phyloP scores from a whole-genome alignment of 30 jellyfish, hydroid and myxozoan species.

The Rhopilema esculentum region DNA sequence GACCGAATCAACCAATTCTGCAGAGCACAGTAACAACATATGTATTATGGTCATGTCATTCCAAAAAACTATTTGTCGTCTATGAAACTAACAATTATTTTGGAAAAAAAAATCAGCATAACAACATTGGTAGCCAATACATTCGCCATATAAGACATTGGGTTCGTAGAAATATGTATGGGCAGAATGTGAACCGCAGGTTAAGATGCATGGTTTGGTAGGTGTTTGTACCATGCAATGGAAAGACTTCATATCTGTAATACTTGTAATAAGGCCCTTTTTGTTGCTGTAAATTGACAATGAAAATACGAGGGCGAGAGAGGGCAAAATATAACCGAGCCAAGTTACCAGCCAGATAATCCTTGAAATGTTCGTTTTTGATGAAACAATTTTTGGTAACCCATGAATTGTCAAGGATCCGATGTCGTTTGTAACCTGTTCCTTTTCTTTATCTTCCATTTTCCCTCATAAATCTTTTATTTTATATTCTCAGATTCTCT shows the following conservation, averaged over 20 bases:
- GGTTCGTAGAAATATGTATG: constrained; percentile 26
- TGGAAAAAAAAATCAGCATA: constrained; percentile 39
- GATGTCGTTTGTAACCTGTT: neutral
- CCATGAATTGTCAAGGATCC: constrained; percentile 49
- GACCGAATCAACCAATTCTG: constrained; percentile 28
- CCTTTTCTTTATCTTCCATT: neutral
- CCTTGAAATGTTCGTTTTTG: neutral
- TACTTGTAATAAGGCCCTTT: constrained; percentile 6
- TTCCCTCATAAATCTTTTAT: neutral
- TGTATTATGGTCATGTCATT: neutral
- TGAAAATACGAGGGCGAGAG: neutral
- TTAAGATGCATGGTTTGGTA: neutral
- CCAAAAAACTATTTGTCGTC: constrained; percentile 7
- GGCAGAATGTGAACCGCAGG: constrained; percentile 71
- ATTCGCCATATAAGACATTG: neutral
- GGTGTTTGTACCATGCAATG: neutral
- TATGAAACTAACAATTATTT: constrained; percentile 27
- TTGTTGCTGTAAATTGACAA: neutral
- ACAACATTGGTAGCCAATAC: neutral
- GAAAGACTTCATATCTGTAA: neutral
- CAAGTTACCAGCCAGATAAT: constrained; percentile 23
- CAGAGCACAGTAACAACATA: constrained; percentile 24
- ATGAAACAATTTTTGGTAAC: constrained; percentile 18
- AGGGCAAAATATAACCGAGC: too few relatives aligned
- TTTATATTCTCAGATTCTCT: neutral